Base-by-base conservation (phyloP, 2,113 vertebrate genomes). In the Hippocampus mohnikei region DNA sequence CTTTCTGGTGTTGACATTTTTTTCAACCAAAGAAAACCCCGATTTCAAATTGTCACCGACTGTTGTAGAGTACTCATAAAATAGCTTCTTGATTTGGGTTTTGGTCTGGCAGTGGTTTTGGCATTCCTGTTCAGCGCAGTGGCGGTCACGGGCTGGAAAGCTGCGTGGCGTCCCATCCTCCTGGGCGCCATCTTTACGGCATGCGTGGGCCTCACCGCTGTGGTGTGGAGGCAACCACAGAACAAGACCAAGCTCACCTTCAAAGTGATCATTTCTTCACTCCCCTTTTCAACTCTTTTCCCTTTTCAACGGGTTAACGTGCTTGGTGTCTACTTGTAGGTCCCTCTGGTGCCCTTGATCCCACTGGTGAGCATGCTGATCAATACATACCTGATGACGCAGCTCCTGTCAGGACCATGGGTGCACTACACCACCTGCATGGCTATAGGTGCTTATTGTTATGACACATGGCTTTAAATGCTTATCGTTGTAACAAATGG, bases 341-440 rank as follows among this genome's bases (percentile, higher is more conserved):
- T 99, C 68, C 97, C 96, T 15, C 87, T 96, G 80, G 75, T 99
- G 76, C 96, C 97, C 0, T 77, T 96, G 11, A 73, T 99, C 20
- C 96, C 97, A 0, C 59, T 97, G 40, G 63, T 93, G n/a, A 99
- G 97, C 81, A 96, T 99, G 93, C 93, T 98, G 33, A 94, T 98
- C 67, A 99, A 99, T 2, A 80, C 98, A 73, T 98, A 96, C 87
- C 93, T 99, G 84, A 98, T 99, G 96, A 95, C 98, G 95, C 97
- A 99, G 91, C 91, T 99, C 58, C 94, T 92, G 9, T 50, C 7
- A 65, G 94, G 96, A 69, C 98, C 96, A 0, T 98, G 96, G 96
- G 61, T 97, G 62, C 94, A 96, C 1, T 99, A 98, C 73, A 84
- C 93, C 3, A 78, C 96, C 77, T 98, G 95, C 95, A 98, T 98